A percentile compares a stretch with the other conserved stretches of the same genome.
phyloP scores from a whole-genome alignment of 1,140 invertebrate species.

The Sarcophaga peregrina region DNA sequence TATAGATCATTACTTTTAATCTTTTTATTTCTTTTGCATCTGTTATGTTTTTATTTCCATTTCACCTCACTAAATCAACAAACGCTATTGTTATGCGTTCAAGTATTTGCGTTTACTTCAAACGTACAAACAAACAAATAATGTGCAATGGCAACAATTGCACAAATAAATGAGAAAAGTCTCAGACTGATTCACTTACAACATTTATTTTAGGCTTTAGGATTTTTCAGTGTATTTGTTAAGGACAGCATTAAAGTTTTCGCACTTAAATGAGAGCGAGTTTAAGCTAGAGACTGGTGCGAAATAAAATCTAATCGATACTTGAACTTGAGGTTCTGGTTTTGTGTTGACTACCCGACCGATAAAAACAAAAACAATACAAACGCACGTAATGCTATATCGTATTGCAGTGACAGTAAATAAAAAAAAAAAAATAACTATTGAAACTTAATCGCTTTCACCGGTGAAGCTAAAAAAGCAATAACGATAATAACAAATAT shows the following conservation, averaged over 20 bases:
- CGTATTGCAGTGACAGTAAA: background rate
- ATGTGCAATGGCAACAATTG: no score
- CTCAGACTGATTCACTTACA: background rate
- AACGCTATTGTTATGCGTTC: no score
- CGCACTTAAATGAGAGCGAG: background rate
- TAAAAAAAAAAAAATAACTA: background rate
- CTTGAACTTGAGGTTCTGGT: background rate
- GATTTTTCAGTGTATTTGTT: background rate
- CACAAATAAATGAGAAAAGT: background rate
- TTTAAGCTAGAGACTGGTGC: background rate
- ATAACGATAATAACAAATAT: background rate
- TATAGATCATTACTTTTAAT: background rate
- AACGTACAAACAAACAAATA: no score
- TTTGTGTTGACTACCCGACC: background rate
- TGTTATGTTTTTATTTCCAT: background rate
- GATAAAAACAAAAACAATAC: background rate
- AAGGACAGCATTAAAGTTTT: no score
- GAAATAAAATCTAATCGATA: background rate
- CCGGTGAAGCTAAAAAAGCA: background rate
- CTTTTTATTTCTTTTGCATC: background rate
- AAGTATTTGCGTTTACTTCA: no score
- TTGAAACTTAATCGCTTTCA: conserved; percentile 2
- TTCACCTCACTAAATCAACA: background rate
- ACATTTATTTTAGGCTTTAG: background rate
- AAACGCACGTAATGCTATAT: no score